Conservation (phyloP, 2,113 vertebrate species). For the Oreotrochilus melanogaster region DNA sequence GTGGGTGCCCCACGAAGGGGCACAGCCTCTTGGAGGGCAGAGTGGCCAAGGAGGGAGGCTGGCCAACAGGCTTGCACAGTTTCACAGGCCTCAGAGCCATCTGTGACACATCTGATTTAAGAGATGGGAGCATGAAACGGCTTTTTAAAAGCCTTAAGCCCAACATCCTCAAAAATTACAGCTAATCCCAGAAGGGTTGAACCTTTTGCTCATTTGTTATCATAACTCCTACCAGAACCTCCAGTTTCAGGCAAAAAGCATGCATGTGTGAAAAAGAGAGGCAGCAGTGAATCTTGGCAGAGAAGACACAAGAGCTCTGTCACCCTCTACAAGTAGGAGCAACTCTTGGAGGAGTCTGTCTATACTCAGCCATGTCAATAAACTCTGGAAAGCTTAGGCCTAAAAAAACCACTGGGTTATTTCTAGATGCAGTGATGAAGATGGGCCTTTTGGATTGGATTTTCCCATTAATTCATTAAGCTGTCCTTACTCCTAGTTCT, state of each 20-base stretch:
- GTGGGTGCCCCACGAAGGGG: accelerated
- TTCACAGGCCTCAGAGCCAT: not conserved
- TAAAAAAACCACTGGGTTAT: not conserved
- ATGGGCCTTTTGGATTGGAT: not conserved
- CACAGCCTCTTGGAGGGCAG: not conserved
- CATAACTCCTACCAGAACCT: not conserved
- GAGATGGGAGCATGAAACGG: accelerated
- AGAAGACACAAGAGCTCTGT: not conserved
- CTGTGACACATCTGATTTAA: not conserved
- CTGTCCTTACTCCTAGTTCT: not conserved
- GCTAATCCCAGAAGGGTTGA: not conserved
- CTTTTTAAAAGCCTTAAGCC: not conserved
- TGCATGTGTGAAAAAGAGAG: not conserved
- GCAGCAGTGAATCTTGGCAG: not conserved
- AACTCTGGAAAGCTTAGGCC: not conserved
- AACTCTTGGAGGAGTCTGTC: not conserved
- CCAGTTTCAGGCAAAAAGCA: not conserved
- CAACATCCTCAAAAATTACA: not conserved
- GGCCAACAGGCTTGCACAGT: accelerated
- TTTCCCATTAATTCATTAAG: not conserved
- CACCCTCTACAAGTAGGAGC: not conserved
- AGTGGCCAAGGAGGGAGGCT: not conserved
- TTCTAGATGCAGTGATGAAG: not conserved
- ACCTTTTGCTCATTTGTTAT: not conserved
- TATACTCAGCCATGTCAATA: not conserved